These are phyloP conservation scores for Alligator mississippiensis DNA, from an alignment of 2,113 vertebrate species.

Conservation along the genomic window DNA sequence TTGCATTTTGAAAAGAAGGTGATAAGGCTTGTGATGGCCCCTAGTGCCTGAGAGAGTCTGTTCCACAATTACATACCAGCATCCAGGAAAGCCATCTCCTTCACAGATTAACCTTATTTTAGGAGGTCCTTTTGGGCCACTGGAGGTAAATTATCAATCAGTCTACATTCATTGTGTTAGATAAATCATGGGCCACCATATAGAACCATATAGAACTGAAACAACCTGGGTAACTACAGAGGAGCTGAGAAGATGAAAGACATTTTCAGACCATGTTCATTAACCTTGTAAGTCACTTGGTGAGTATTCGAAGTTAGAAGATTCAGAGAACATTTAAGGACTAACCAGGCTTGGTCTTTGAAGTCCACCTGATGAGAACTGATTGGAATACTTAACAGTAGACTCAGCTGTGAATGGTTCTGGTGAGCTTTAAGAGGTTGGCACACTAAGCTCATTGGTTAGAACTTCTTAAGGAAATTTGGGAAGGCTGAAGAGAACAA, in stretches of 20 bases:
- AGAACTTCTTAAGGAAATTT: neutral
- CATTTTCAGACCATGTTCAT: neutral
- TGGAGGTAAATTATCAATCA: neutral
- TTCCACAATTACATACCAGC: neutral
- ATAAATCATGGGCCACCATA: neutral
- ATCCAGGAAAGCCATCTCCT: neutral
- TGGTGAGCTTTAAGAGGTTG: neutral
- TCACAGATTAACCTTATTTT: neutral
- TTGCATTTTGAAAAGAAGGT: neutral
- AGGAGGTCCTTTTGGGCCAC: neutral
- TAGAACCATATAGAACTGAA: neutral
- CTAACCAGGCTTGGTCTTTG: neutral
- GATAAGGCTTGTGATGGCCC: neutral
- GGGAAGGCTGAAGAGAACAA: neutral
- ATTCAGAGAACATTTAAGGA: conserved; percentile 1
- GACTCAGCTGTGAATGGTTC: neutral
- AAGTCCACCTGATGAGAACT: neutral
- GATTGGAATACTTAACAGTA: conserved; percentile 24
- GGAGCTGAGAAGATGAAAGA: conserved; percentile 27
- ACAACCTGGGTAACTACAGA: neutral
- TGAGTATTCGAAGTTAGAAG: conserved; percentile 22
- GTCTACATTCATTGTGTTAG: neutral
- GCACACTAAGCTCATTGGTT: conserved; percentile 1
- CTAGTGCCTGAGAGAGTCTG: neutral
- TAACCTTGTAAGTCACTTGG: neutral